phyloP scores from a whole-genome alignment of 2,888 invertebrate species.

The Anarsia innoxiella region DNA sequence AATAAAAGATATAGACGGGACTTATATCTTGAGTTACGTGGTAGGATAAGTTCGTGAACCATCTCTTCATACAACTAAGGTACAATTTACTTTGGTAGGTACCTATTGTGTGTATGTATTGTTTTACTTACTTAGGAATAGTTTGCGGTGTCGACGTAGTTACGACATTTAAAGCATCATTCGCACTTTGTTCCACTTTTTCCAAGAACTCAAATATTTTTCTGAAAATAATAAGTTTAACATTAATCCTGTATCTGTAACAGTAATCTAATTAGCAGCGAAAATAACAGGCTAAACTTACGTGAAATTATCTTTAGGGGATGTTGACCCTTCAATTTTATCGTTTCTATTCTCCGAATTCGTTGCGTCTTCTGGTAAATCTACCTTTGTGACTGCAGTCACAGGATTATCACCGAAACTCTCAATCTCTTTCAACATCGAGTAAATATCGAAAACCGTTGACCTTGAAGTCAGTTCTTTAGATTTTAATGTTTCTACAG shows the following conservation, averaged over 20 bases:
- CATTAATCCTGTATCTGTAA: no score
- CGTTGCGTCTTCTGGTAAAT: constrained; percentile 27
- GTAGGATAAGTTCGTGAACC: no score
- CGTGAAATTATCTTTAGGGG: constrained; percentile 65
- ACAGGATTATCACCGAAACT: constrained; percentile 63
- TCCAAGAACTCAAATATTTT: constrained; percentile 80
- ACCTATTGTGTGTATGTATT: no score
- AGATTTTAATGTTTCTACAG: constrained; percentile 22
- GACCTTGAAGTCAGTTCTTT: constrained; percentile 49
- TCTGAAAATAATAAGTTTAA: constrained; percentile 46
- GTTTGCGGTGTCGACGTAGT: constrained; percentile 53
- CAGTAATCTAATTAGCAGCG: background rate
- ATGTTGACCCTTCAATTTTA: constrained; percentile 5
- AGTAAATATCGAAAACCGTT: constrained; percentile 66
- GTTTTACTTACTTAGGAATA: constrained; percentile 61
- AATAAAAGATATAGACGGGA: no score
- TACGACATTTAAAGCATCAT: constrained; percentile 62
- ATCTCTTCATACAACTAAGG: no score
- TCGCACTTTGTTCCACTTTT: constrained; percentile 76
- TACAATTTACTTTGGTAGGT: no score
- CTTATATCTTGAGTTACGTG: no score
- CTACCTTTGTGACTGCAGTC: constrained; percentile 28
- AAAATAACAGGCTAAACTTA: constrained; percentile 27
- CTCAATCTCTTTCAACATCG: constrained; percentile 69
- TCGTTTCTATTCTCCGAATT: no score